Percentiles rank a stretch among this genome's conserved stretches.
Conservation (phyloP, 2,888 invertebrate species). For the Gymnosoma rotundatum region DNA sequence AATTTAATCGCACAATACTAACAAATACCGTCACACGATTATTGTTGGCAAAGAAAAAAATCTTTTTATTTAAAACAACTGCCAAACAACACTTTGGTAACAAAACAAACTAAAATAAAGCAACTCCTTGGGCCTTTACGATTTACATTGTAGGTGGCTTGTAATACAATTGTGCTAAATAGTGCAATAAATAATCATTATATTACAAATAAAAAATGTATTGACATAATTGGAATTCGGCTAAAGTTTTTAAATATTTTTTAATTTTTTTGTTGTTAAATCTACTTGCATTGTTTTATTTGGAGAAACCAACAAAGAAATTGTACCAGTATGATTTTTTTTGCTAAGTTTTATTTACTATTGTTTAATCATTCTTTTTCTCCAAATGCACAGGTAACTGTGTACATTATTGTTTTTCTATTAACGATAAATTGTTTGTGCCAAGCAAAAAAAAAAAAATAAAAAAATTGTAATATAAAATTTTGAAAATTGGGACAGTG, state of each 20-base stretch:
- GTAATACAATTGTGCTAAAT: conserved; percentile 45
- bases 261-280: neutral
- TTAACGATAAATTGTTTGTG: conserved; percentile 45
- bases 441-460: neutral
- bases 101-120: neutral
- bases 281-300: conserved; percentile 26
- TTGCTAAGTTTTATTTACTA: neutral
- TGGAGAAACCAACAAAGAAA: conserved; percentile 53
- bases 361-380: conserved; percentile 43
- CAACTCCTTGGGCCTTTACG: neutral
- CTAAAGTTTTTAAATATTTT: neutral
- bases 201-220: conserved; percentile 47
- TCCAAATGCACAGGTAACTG: neutral
- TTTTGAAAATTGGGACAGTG: neutral
- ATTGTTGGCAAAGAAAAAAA: neutral
- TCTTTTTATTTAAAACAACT: neutral
- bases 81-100: neutral
- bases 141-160: conserved; percentile 42
- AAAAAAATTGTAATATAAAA: conserved; percentile 29
- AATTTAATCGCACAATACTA: too few relatives aligned
- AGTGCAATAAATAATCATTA: conserved; percentile 66
- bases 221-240: conserved; percentile 65
- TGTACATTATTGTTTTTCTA: conserved; percentile 47
- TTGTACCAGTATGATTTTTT: conserved; percentile 15
- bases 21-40: neutral